Evolutionary conservation across 2,888 invertebrate genomes (phyloP).

Genomic region (Alcis repandata): DNA sequence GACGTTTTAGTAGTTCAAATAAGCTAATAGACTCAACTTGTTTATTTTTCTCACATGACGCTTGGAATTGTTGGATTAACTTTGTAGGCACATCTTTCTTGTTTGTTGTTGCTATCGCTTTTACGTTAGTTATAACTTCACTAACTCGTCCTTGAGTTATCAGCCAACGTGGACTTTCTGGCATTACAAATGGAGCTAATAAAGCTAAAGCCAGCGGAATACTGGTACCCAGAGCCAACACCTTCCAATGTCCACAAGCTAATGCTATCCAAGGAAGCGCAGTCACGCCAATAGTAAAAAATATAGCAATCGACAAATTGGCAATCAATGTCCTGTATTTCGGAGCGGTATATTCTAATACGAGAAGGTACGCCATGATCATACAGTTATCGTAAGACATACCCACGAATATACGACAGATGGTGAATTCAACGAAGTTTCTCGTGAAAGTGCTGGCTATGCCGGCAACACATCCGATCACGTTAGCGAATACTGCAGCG

Average conservation of each 20-base stretch:
- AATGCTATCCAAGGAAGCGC: slow-evolving; percentile 72
- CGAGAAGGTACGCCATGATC: slow-evolving; percentile 39
- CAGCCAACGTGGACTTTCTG: slow-evolving; percentile 76
- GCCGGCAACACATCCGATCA: slow-evolving; percentile 67
- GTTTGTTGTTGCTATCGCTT: slow-evolving; percentile 8
- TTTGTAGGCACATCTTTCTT: slow-evolving; percentile 1
- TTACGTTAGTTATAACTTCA: slow-evolving; percentile 52
- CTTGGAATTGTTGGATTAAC: slow-evolving; percentile 49
- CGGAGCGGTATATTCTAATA: slow-evolving; percentile 39
- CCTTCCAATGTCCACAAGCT: slow-evolving; percentile 71
- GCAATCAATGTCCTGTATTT: slow-evolving; percentile 38
- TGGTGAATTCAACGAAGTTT: slow-evolving; percentile 13
- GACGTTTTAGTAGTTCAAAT: slow-evolving; percentile 60
- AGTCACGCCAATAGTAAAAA: slow-evolving; percentile 52
- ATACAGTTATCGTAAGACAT: slow-evolving; percentile 40
- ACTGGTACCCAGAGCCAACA: slow-evolving; percentile 66
- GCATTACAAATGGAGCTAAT: slow-evolving; percentile 65
- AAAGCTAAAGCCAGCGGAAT: slow-evolving; percentile 64
- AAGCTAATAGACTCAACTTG: slow-evolving; percentile 50
- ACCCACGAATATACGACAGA: slow-evolving; percentile 23
- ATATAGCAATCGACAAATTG: slow-evolving; percentile 37
- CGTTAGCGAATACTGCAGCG: slow-evolving; percentile 64
- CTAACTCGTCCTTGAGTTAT: slow-evolving; percentile 67
- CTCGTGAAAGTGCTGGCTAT: slow-evolving; percentile 58
- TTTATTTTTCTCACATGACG: slow-evolving; percentile 52